phyloP scores from a whole-genome alignment of 2,113 vertebrate species.

The Ceyx melanurus region DNA sequence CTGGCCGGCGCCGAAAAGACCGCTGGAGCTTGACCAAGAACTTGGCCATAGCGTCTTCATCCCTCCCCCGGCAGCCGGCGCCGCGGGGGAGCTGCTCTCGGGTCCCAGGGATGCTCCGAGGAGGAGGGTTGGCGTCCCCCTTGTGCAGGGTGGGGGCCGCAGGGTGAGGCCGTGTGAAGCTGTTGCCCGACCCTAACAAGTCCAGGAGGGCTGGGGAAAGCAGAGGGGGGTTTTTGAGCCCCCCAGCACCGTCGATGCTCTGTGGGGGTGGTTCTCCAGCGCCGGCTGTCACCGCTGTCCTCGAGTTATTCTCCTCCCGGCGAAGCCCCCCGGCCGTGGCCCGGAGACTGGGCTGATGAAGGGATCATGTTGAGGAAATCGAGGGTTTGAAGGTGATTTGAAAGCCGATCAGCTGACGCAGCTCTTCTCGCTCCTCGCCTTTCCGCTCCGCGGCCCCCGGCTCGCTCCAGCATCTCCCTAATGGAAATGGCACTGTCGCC shows the following conservation, averaged over 20 bases:
- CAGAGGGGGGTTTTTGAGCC: background rate
- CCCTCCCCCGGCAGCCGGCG: slow-evolving; percentile 29
- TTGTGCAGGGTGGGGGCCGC: background rate
- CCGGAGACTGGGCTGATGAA: background rate
- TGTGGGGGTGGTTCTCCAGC: background rate
- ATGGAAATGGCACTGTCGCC: slow-evolving; percentile 49
- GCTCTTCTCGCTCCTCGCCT: slow-evolving; percentile 63
- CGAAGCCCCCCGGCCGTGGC: slow-evolving; percentile 42
- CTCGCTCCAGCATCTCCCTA: slow-evolving; percentile 45
- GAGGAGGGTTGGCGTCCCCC: background rate
- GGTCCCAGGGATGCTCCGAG: background rate
- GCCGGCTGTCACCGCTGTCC: background rate
- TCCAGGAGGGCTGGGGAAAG: background rate
- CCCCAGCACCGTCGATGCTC: background rate
- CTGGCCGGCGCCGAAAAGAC: slow-evolving; percentile 88
- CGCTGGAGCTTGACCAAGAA: slow-evolving; percentile 90
- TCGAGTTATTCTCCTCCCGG: slow-evolving; percentile 8
- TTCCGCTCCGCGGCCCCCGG: slow-evolving; percentile 52
- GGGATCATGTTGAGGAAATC: slow-evolving; percentile 68
- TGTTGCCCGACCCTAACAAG: background rate
- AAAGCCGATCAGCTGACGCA: slow-evolving; percentile 77
- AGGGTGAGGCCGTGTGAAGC: background rate
- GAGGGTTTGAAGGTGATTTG: slow-evolving; percentile 66
- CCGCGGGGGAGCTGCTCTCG: background rate
- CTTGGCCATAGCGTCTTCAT: slow-evolving; percentile 88